Base-by-base conservation (phyloP, 2,113 vertebrate species). In the Rutilus rutilus region DNA sequence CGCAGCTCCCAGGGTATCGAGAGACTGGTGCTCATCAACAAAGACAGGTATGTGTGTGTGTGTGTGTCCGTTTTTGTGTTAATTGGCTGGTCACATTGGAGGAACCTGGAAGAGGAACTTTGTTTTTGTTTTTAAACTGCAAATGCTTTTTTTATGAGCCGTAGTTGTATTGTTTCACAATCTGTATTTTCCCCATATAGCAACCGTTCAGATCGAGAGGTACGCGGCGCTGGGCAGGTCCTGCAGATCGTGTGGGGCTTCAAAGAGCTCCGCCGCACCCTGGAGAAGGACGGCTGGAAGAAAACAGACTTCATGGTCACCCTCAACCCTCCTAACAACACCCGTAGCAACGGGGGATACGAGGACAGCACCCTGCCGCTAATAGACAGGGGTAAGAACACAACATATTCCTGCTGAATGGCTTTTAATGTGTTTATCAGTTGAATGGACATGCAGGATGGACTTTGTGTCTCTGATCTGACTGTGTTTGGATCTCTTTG, bases 201-300 rank as follows among this genome's bases (percentile, higher is more conserved):
- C 82, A 97, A 96, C 89, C 97, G 97, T 6, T 98, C 97, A 0
- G 97, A 99, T 84, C 96, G 97, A 65, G 98, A 99, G 91, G 96
- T 98, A n/a, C 95, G 97, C 42, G 97, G 96, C 0, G 97, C 97
- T 0, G 97, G 97, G 76, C 93, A 97, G 0, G 96, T 98, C 30
- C 91, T 99, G 87, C 97, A 99, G 94, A 97, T 96, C 0, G 92
- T 99, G 69, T 99, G 98, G 98, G 97, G 94, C 1, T 97, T 97
- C 87, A 99, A 98, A 88, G 98, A 99, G 87, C 95, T 99, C 78
- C 93, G 97, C 78, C 97, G 97, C 78, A 96, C 97, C 6, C 92
- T 99, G 75, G 97, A 99, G 87, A 99, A 99, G 86, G 97, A 99
- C 59, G 97, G 98, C 45, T 99, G 97, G 97, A 99, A 99, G 92